These are phyloP conservation scores for Pristionchus mayeri DNA, from an alignment of 2,888 invertebrate species.

Conservation along the genomic window DNA sequence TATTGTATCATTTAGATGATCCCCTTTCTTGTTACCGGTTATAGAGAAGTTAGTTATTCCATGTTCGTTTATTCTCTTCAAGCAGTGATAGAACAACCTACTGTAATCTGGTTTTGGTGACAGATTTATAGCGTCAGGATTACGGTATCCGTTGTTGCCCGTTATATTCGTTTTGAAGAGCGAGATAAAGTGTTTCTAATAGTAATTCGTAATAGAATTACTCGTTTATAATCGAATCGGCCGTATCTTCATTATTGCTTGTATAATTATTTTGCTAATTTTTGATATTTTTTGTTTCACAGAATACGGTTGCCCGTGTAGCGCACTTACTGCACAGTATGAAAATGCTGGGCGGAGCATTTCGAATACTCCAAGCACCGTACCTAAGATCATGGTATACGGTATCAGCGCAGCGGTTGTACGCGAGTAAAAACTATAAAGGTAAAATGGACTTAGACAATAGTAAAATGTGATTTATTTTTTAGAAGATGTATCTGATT, in stretches of 20 bases:
- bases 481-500: too few relatives aligned
- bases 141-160: not conserved
- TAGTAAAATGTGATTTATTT: too few relatives aligned
- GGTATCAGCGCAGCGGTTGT: not conserved
- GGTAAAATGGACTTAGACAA: too few relatives aligned
- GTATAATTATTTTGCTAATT: not conserved
- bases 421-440: too few relatives aligned
- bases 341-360: not conserved
- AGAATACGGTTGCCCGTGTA: conserved; percentile 6
- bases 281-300: not conserved
- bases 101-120: not conserved
- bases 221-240: not conserved
- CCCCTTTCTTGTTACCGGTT: conserved; percentile 2
- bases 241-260: not conserved
- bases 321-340: not conserved
- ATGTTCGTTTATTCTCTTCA: not conserved
- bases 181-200: not conserved
- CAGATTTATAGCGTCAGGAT: not conserved
- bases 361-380: not conserved
- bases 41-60: not conserved
- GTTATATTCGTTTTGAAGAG: not conserved
- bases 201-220: not conserved
- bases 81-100: not conserved
- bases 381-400: not conserved
- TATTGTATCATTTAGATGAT: not conserved